Evolutionary conservation across 2,797 vertebrate genomes (phyloP).

Genomic region (Notolepis coatsorum): DNA sequence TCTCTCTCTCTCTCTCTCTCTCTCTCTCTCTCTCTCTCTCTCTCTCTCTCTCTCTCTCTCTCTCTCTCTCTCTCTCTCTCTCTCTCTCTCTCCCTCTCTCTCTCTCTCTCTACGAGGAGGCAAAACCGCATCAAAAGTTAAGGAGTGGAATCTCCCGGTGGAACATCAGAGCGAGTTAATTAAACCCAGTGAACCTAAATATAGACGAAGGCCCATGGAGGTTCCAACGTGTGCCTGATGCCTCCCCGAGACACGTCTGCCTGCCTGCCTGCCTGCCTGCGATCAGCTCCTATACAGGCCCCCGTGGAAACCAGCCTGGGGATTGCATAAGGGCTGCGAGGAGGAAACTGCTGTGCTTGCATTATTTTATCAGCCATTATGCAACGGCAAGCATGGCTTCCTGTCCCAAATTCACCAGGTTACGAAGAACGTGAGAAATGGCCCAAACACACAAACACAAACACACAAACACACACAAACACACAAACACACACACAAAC

Average conservation of each 20-base stretch:
- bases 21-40: too few relatives aligned
- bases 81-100: too few relatives aligned
- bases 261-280: constrained; percentile 32
- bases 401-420: constrained; percentile 68
- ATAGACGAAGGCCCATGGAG: constrained; percentile 28
- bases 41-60: too few relatives aligned
- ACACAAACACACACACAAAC: neutral
- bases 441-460: neutral
- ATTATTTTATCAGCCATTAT: constrained; percentile 29
- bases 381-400: constrained; percentile 50
- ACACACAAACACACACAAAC: neutral
- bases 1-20: too few relatives aligned
- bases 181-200: constrained; percentile 41
- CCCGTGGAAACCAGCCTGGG: constrained; percentile 20
- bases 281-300: neutral
- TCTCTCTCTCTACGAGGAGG: too few relatives aligned
- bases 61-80: too few relatives aligned
- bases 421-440: neutral
- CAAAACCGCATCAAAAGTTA: too few relatives aligned
- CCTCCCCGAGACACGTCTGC: constrained; percentile 20
- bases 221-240: constrained; percentile 17
- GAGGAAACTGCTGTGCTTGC: constrained; percentile 28
- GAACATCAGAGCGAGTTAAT: constrained; percentile 21
- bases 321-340: neutral
- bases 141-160: constrained; percentile 24